Evolutionary conservation across 2,113 vertebrate genomes (phyloP).

Genomic region (Saccopteryx leptura): DNA sequence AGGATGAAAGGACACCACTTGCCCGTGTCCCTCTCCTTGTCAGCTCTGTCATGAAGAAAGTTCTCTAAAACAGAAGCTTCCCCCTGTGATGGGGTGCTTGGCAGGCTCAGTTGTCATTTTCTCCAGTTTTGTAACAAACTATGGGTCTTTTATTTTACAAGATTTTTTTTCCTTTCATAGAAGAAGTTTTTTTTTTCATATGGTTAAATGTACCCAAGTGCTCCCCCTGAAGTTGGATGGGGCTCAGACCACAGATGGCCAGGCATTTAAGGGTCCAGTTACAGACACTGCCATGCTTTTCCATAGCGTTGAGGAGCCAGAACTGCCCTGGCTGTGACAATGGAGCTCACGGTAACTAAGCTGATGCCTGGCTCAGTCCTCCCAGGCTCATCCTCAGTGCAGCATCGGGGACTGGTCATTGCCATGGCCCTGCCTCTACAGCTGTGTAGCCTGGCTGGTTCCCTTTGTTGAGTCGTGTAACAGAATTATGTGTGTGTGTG

Average conservation of each 20-base stretch:
- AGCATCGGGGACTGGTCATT: background rate
- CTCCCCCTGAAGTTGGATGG: background rate
- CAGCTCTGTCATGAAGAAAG: background rate
- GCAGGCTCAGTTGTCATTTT: background rate
- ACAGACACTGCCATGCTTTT: background rate
- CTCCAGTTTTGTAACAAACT: background rate
- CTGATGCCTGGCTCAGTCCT: background rate
- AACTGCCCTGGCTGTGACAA: background rate
- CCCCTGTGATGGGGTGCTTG: background rate
- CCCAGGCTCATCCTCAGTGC: too few species aligned
- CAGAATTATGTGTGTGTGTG: background rate
- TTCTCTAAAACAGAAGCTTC: background rate
- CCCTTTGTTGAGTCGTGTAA: constrained; percentile 29
- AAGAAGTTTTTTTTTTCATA: background rate
- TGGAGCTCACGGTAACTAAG: background rate
- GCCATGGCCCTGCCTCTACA: background rate
- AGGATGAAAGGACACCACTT: background rate
- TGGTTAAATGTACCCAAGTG: background rate
- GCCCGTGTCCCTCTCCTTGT: background rate
- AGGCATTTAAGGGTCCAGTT: background rate
- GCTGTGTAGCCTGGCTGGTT: background rate
- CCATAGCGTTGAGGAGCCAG: background rate
- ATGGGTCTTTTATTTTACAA: background rate
- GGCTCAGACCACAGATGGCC: background rate
- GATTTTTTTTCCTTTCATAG: background rate